phyloP scores from a whole-genome alignment of 2,888 invertebrate species.

The Malthinus flaveolus region DNA sequence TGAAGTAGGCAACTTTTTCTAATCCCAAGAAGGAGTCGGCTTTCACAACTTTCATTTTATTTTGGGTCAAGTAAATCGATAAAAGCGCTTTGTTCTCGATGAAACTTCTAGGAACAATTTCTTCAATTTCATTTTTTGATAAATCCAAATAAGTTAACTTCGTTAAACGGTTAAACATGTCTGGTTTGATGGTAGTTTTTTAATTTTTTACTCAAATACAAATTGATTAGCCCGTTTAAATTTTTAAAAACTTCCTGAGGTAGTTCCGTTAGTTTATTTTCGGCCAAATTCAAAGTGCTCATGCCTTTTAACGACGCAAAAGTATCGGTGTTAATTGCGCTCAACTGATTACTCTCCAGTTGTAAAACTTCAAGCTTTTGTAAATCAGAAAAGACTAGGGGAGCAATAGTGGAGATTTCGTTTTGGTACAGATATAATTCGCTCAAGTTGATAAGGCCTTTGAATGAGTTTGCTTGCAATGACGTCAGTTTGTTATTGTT shows the following conservation, averaged over 20 bases:
- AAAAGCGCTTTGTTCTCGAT: background rate
- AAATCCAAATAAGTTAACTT: conserved; percentile 3
- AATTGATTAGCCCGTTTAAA: background rate
- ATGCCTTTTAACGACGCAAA: background rate
- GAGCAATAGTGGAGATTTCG: background rate
- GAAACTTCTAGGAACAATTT: background rate
- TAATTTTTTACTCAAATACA: background rate
- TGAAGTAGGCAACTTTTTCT: background rate
- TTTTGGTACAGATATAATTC: background rate
- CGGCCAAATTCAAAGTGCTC: background rate
- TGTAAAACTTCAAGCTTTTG: background rate
- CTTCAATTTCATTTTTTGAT: conserved; percentile 1
- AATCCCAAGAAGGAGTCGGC: background rate
- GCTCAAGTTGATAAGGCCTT: background rate
- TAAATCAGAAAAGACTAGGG: background rate
- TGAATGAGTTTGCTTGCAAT: background rate
- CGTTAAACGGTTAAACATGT: background rate
- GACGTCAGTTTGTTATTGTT: background rate
- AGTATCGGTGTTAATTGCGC: background rate
- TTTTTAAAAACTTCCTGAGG: background rate
- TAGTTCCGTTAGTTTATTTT: background rate
- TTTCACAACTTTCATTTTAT: background rate
- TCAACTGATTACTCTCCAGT: background rate
- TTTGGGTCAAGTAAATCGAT: background rate
- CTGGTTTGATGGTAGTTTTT: background rate